Conservation (phyloP, 2,888 invertebrate genomes). For the Xylophagus ater region DNA sequence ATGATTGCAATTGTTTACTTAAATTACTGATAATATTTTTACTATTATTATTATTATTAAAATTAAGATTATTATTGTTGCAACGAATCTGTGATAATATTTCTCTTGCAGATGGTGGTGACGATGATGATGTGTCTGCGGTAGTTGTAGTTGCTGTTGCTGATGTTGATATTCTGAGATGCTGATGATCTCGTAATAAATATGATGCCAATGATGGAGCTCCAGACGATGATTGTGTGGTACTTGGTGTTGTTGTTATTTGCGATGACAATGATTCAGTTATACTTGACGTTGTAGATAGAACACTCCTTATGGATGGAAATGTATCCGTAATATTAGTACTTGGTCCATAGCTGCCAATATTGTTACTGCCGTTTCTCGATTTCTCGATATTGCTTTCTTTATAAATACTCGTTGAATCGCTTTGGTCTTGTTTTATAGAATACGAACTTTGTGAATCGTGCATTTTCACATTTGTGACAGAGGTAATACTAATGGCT, state of each 20-base stretch:
- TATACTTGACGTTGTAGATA: conserved; percentile 24
- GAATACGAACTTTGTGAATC: conserved; percentile 37
- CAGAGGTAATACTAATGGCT: conserved; percentile 25
- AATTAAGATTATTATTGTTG: too few relatives aligned
- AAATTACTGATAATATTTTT: conserved; percentile 12
- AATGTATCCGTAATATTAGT: conserved; percentile 11
- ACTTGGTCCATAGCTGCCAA: conserved; percentile 19
- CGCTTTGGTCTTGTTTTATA: conserved; percentile 24
- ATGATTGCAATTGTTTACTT: conserved; percentile 16
- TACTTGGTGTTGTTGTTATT: conserved; percentile 34
- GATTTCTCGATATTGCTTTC: conserved; percentile 15
- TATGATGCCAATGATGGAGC: conserved; percentile 35
- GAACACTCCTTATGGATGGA: conserved; percentile 16
- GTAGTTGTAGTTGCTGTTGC: conserved; percentile 20
- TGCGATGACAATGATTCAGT: conserved; percentile 32
- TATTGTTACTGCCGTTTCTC: conserved; percentile 10
- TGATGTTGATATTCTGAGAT: conserved; percentile 26
- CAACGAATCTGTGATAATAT: conserved; percentile 9
- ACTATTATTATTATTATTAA: conserved; percentile 16
- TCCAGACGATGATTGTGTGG: conserved; percentile 33
- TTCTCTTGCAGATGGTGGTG: conserved; percentile 25
- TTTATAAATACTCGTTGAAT: conserved; percentile 12
- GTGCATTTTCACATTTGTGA: conserved; percentile 32
- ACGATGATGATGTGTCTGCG: conserved; percentile 31
- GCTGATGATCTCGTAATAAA: conserved; percentile 30